These are phyloP conservation scores for Pseudobourletiella spinata DNA, from an alignment of 1,140 invertebrate species.

Conservation along the genomic window DNA sequence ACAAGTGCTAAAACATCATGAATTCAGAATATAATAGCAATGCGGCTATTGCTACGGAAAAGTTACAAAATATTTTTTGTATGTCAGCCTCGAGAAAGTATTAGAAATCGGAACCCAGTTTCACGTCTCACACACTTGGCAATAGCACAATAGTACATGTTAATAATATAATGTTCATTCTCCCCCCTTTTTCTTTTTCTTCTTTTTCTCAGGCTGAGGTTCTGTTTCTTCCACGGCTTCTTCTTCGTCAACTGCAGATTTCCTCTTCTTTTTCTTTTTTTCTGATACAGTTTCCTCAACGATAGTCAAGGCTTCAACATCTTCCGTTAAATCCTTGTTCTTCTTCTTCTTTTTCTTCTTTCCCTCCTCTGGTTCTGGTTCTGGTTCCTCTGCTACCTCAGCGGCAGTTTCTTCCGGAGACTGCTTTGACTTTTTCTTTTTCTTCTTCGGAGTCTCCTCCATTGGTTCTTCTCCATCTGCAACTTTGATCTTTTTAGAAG, in stretches of 20 bases:
- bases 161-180: too few species aligned
- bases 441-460: conserved; percentile 37
- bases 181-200: conserved; percentile 39
- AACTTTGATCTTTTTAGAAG: neutral
- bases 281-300: conserved; percentile 41
- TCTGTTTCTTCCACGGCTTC: conserved; percentile 27
- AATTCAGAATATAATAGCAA: too few species aligned
- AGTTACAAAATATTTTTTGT: too few species aligned
- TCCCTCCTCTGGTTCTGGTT: conserved; percentile 11
- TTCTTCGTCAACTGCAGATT: conserved; percentile 22
- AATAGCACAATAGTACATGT: too few species aligned
- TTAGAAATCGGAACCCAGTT: too few species aligned
- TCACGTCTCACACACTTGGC: too few species aligned
- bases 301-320: neutral
- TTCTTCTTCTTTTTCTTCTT: conserved; percentile 24
- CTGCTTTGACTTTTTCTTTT: conserved; percentile 27
- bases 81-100: too few species aligned
- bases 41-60: too few species aligned
- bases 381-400: conserved; percentile 3
- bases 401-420: neutral
- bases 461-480: conserved; percentile 21
- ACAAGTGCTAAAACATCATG: too few species aligned
- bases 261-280: conserved; percentile 24
- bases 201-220: conserved; percentile 34
- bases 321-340: conserved; percentile 28